These are phyloP conservation scores for Stichopus chloronotus DNA, from an alignment of 35 echinoderm and acorn worm genomes.

Conservation along the genomic window DNA sequence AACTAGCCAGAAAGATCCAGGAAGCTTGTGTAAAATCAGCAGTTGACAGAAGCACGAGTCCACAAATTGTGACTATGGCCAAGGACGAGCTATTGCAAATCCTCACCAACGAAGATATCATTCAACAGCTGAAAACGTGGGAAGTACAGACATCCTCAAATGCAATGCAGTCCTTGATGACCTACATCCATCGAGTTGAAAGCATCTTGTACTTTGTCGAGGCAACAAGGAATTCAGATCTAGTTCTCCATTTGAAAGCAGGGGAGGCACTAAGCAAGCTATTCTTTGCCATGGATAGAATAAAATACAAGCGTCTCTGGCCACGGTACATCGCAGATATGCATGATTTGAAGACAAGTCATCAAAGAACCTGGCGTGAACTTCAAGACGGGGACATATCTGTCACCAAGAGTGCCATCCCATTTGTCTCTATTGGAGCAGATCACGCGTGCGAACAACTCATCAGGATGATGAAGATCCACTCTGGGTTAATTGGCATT, in stretches of 20 bases:
- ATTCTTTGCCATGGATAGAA: constrained; percentile 44
- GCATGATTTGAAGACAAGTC: too few species aligned
- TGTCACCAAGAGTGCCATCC: constrained; percentile 30
- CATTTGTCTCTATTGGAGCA: constrained; percentile 3
- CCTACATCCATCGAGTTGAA: constrained; percentile 45
- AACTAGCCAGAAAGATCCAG: background rate
- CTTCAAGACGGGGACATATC: background rate
- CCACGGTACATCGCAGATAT: too few species aligned
- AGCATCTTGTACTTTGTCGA: constrained; percentile 23
- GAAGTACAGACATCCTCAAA: background rate
- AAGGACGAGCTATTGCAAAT: background rate
- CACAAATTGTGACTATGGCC: background rate
- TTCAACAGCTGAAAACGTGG: constrained; percentile 22
- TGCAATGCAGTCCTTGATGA: constrained; percentile 40
- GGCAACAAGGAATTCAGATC: constrained; percentile 15
- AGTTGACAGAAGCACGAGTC: background rate
- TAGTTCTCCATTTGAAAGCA: constrained; percentile 19
- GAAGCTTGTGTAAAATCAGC: too few species aligned
- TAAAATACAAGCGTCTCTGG: constrained; percentile 48
- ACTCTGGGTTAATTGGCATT: constrained; percentile 36
- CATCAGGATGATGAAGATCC: constrained; percentile 30
- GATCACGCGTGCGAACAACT: constrained; percentile 42
- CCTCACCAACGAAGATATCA: constrained; percentile 28
- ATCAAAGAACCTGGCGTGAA: constrained; percentile 30
- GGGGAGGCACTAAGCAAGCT: constrained; percentile 36